phyloP scores from a whole-genome alignment of 1,140 invertebrate genomes.

The Ostrea denselamellosa region DNA sequence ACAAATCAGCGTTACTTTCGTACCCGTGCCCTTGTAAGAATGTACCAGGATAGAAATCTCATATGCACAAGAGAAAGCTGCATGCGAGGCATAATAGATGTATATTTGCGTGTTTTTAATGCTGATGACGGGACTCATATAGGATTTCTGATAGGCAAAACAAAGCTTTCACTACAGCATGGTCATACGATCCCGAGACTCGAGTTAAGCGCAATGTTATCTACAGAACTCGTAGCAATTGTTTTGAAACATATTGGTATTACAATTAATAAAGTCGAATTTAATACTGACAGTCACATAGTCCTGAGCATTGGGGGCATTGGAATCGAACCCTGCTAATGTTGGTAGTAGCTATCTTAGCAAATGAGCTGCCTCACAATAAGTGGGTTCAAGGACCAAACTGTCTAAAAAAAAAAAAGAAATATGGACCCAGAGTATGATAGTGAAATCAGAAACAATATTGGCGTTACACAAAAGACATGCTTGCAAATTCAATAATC shows the following conservation, averaged over 20 bases:
- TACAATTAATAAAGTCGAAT: neutral
- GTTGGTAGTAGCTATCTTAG: neutral
- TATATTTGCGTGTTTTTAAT: slow-evolving; percentile 13
- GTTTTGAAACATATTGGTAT: slow-evolving; percentile 1
- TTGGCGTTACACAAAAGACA: neutral
- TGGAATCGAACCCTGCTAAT: neutral
- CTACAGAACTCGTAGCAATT: slow-evolving; percentile 7
- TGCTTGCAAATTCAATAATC: neutral
- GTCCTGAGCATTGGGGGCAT: neutral
- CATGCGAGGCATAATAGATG: slow-evolving; percentile 51
- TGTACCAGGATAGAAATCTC: no score
- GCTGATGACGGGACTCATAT: neutral
- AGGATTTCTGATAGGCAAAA: slow-evolving; percentile 53
- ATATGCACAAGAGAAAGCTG: slow-evolving; percentile 54
- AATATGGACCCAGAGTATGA: neutral
- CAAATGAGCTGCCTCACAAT: neutral
- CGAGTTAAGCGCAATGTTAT: slow-evolving; percentile 49
- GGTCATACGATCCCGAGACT: slow-evolving; percentile 55
- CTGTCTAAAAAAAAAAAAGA: neutral
- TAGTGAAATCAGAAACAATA: neutral
- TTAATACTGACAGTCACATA: slow-evolving; percentile 45
- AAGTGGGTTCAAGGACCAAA: neutral
- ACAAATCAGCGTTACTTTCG: no score
- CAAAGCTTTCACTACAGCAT: slow-evolving; percentile 45
- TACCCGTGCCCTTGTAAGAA: no score